Percentiles rank a stretch among this genome's conserved stretches.
phyloP scores from a whole-genome alignment of 2,113 vertebrate genomes.

The Petaurus breviceps region DNA sequence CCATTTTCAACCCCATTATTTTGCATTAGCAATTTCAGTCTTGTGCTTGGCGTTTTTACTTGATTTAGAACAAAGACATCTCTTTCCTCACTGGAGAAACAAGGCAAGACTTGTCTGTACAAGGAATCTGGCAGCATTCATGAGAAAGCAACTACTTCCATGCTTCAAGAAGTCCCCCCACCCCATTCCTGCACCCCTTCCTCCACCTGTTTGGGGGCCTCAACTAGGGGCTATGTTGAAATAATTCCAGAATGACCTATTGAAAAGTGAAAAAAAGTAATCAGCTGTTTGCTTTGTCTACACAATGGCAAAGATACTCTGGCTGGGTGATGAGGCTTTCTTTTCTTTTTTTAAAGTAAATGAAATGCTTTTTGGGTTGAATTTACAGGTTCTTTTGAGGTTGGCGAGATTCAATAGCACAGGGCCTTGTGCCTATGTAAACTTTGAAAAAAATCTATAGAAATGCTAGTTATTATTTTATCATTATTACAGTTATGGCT shows the following conservation, averaged over 20 bases:
- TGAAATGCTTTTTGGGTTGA: conserved; percentile 24
- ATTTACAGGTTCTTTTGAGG: conserved; percentile 41
- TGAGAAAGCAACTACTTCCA: conserved; percentile 56
- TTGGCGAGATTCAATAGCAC: background rate
- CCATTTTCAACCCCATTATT: conserved; percentile 74
- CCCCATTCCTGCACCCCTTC: conserved; percentile 39
- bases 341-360: conserved; percentile 51
- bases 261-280: conserved; percentile 66
- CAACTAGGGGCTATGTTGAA: conserved; percentile 16
- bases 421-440: background rate
- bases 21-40: conserved; percentile 71
- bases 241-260: background rate
- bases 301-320: conserved; percentile 34
- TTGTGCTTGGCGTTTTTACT: conserved; percentile 77
- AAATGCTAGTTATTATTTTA: background rate
- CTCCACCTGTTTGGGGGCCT: conserved; percentile 47
- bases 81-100: conserved; percentile 64
- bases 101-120: conserved; percentile 67
- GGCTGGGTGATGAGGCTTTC: background rate
- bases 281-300: conserved; percentile 43
- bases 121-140: conserved; percentile 53
- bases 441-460: background rate
- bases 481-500: background rate
- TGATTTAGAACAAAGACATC: conserved; percentile 77
- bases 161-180: conserved; percentile 46